These are phyloP conservation scores for Copsychus sechellarum DNA, from an alignment of 2,113 vertebrate genomes.

Conservation along the genomic window DNA sequence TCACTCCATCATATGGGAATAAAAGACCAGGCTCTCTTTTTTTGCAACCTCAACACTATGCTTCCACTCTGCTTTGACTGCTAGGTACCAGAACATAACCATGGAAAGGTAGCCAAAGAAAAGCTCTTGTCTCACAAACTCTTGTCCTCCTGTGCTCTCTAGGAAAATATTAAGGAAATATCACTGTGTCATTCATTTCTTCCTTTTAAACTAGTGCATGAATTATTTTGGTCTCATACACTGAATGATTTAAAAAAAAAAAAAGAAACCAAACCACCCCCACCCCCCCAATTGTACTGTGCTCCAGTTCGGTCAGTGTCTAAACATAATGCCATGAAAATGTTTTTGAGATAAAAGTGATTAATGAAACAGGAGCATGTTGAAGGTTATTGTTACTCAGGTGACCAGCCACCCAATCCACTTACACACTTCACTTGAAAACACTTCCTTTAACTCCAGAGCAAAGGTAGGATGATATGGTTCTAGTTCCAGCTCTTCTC, in stretches of 20 bases:
- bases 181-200: background rate
- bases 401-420: background rate
- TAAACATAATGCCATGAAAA: background rate
- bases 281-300: fast-evolving
- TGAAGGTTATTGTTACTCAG: background rate
- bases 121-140: background rate
- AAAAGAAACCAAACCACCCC: background rate
- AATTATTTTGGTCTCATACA: background rate
- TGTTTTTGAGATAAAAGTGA: background rate
- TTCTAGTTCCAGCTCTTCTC: background rate
- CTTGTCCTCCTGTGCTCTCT: background rate
- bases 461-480: background rate
- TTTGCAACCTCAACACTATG: background rate
- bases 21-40: background rate
- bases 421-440: background rate
- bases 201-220: background rate
- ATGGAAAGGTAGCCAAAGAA: background rate
- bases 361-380: background rate
- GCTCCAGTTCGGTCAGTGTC: background rate
- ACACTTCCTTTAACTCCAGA: background rate
- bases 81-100: background rate
- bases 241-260: background rate
- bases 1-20: background rate
- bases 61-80: background rate
- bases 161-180: background rate